Evolutionary conservation across 2,888 invertebrate species (phyloP), one percentile per base, ranked within the genome.

Genomic region (Athripsodes cinereus): DNA sequence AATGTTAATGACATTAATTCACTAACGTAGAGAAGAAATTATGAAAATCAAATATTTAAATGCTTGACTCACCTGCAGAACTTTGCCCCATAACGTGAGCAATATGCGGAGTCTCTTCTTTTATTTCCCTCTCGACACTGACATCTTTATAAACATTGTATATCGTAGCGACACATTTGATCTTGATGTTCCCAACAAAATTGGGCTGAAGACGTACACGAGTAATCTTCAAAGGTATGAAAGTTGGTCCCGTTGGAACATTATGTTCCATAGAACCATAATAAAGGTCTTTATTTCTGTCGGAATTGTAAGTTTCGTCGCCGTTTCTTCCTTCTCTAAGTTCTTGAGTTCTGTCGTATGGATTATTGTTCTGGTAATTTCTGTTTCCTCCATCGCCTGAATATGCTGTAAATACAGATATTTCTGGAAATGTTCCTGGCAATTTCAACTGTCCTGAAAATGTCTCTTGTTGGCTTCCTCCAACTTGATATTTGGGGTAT

Each of bases 91-190:
- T 79, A 49, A 79, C 78, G 10, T 76, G 75, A 18, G 77, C 78
- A 1, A 77, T 78, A 52, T 70, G 74, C 0, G 82, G 82, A 0
- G 81, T 76, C 61, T 84, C 83, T 58, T 83, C 83, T 65, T 74
- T 74, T 56, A 84, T 74, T 69, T 71, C 70, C 8, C 79, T 71
- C 18, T 78, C 76, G 18, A 80, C 75, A 64, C 82, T 81, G 66
- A 76, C 79, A 61, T 81, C 73, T 55, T 79, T 74, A 69, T 83
- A 84, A 66, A 83, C 74, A 66, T 81, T 80, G 70, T 77, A 83
- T 61, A 83, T 78, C 18, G 79, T 78, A 6, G 83, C 82, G 59
- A 80, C 79, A 66, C 84, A 84, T 62, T 78, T 74, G 62, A 84
- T 71, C 20, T 76, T 68, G 64, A 83, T 76, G 64, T 81, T 79